Evolutionary conservation across 2,797 vertebrate species (phyloP).

Genomic region (Spinus olivaceus): DNA sequence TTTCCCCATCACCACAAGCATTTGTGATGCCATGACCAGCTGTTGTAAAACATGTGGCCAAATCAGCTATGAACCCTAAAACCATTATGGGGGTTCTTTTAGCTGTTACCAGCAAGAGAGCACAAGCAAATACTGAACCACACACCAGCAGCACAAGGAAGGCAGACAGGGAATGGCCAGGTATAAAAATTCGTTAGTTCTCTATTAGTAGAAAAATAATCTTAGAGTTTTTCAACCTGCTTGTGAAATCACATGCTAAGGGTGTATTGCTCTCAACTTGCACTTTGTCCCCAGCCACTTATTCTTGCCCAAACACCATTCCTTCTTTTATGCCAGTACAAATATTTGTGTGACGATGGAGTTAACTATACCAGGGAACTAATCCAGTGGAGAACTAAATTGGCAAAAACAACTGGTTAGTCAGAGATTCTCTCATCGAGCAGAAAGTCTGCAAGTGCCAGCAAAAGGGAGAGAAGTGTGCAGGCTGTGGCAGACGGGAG

Average conservation of each 20-base stretch:
- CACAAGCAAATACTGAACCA: neutral
- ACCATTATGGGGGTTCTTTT: neutral
- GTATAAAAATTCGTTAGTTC: neutral
- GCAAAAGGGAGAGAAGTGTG: neutral
- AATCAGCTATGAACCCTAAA: neutral
- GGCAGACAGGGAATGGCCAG: neutral
- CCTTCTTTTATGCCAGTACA: neutral
- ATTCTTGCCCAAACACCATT: neutral
- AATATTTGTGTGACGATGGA: conserved; percentile 12
- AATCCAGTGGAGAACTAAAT: neutral
- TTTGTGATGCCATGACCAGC: neutral
- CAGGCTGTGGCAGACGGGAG: conserved; percentile 11
- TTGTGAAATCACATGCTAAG: neutral
- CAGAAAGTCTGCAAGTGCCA: conserved; percentile 11
- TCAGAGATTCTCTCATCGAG: neutral
- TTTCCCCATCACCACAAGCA: neutral
- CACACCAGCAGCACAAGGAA: neutral
- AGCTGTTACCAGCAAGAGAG: neutral
- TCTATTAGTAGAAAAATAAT: neutral
- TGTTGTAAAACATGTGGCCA: neutral
- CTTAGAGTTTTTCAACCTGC: neutral
- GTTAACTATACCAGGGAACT: neutral
- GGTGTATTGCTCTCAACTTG: neutral
- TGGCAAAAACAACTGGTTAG: conserved; percentile 57
- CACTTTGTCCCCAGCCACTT: neutral